Evolutionary conservation across 2,888 invertebrate species (phyloP), one percentile per base, ranked within the genome.

Genomic region (Macrosoma leucophasiata): DNA sequence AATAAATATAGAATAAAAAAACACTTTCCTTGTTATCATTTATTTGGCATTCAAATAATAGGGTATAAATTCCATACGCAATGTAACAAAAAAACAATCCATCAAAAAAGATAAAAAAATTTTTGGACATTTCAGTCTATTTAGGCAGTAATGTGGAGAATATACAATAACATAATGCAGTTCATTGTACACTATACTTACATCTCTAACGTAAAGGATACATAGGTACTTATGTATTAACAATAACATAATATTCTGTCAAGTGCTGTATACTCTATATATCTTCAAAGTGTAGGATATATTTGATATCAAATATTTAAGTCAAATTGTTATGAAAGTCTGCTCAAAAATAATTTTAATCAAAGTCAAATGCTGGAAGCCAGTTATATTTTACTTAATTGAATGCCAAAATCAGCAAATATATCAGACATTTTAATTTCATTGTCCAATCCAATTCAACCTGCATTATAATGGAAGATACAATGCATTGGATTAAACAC

Each of bases 41-140:
- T 84, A 84, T 84, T 84, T 84, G 84, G 84, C 84, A 82, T 82
- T 84, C 73, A 79, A 81, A 75, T 73, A 69, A 77, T 73, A 67
- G 60, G 64, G 62, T 76, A 71, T n/a, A 68, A 72, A 60, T 65
- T 73, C 62, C 67, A 67, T 78, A 77, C 72, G 74, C 61, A 71
- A 65, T 70, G 66, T 78, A 79, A 81, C 76, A 81, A 79, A 77
- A n/a, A n/a, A 78, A 74, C 62, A 67, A 68, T 69, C 52, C 57
- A 62, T 74, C 64, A 67, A 77, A 76, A 69, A 70, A 48, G 58
- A 53, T 62, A 62, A 71, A 65, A n/a, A n/a, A 69, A 79, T 79
- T 79, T 82, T 84, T 79, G 82, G 81, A 77, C 71, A 74, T 56
- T 59, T 82, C 82, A 84, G 84, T 84, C 82, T 84, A 77, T 79